Evolutionary conservation across 1,140 invertebrate species (phyloP), one percentile per base, ranked within the genome.

Genomic region (Drosophila hydei): DNA sequence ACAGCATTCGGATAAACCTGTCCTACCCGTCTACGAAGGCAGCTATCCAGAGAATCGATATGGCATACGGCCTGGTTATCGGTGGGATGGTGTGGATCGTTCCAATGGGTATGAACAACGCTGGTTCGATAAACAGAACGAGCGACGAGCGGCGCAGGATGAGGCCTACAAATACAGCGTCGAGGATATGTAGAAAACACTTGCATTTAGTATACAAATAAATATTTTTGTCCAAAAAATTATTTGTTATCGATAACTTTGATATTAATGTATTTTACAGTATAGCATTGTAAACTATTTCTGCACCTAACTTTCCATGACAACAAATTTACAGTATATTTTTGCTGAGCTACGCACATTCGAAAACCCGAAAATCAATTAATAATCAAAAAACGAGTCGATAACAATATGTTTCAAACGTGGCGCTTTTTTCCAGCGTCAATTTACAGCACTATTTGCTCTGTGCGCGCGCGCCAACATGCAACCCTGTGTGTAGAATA

Each of bases 1-100:
- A 52, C 93, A 92, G 69, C 23, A 47, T 4, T 72, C 55, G 6
- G 64, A 80, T 19, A 84, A 75, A 18, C 75, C 77, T 25, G 70
- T 67, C 19, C 93, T 92, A 91, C 97, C 96, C 14, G 92, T 92
- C 14, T 99, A 98, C 88, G 93, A 95, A 85, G 97, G 97, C 3
- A 94, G 95, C 23, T 96, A 93, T 76, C 95, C 96, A 38, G 97
- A 97, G 40, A 99, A 99, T 93, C 94, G 99, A 8, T 99, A 96
- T 92, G 94, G 95, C 38, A 98, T 99, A 64, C 92, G 93, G 50
- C 99, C 99, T 0, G 99, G 99, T 0, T 96, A 98, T 92, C 93
- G 98, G 36, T 99, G 99, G 99, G 99, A 99, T 92, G 99, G 99
- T 1, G 98, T 99, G 0, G 97, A 99, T 89, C 92, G 99, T 19